phyloP scores from a whole-genome alignment of 2,888 invertebrate genomes.

The Spisula subtruncata region DNA sequence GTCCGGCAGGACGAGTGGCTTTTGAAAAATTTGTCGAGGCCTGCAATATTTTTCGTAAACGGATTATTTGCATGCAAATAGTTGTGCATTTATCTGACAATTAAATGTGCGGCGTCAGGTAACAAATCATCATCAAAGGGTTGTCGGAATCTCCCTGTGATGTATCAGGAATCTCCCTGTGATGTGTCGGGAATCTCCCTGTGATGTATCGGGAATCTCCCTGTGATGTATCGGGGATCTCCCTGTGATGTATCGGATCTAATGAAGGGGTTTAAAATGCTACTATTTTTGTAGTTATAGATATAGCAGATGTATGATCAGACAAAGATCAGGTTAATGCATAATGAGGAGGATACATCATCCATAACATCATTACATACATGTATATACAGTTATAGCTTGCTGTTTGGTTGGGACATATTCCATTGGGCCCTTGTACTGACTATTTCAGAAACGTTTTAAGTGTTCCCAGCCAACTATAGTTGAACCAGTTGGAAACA shows the following conservation, averaged over 20 bases:
- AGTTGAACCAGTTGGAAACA: no score
- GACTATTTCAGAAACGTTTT: no score
- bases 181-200: neutral
- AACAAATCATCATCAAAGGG: neutral
- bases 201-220: constrained; percentile 4
- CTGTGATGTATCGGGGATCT: neutral
- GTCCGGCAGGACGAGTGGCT: no score
- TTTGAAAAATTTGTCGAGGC: no score
- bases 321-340: neutral
- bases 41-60: neutral
- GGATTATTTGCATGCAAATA: neutral
- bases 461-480: no score
- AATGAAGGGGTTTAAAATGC: neutral
- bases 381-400: no score
- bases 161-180: neutral
- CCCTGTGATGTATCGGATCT: neutral
- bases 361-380: neutral
- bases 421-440: no score
- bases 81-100: constrained; percentile 11
- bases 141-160: neutral
- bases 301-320: neutral
- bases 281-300: neutral
- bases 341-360: constrained; percentile 9
- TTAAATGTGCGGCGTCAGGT: neutral
- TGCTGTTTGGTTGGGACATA: no score